Evolutionary conservation across 2,888 invertebrate species (phyloP).

Genomic region (Nebria salina): DNA sequence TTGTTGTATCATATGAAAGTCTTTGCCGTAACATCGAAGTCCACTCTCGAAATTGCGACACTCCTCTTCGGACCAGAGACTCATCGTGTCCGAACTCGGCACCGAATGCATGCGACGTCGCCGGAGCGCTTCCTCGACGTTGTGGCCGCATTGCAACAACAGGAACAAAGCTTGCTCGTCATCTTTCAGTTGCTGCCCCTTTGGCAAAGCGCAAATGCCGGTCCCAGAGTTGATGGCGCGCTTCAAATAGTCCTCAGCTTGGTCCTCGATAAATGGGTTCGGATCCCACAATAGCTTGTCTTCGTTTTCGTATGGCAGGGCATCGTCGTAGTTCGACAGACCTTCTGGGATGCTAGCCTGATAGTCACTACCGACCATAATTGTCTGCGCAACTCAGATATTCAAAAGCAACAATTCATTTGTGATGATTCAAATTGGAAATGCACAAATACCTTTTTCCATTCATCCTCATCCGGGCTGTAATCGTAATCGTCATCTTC

Average conservation of each 20-base stretch:
- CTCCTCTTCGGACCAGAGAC: constrained; percentile 97
- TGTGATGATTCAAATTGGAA: background rate
- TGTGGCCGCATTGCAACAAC: constrained; percentile 93
- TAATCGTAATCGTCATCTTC: constrained; percentile 86
- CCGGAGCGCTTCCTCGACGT: constrained; percentile 91
- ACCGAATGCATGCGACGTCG: constrained; percentile 76
- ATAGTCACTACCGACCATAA: constrained; percentile 94
- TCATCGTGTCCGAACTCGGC: constrained; percentile 77
- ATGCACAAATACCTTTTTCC: constrained; percentile 73
- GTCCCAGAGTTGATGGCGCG: constrained; percentile 63
- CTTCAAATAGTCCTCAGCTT: constrained; percentile 83
- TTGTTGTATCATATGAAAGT: constrained; percentile 93
- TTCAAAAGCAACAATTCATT: background rate
- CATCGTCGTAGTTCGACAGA: constrained; percentile 90
- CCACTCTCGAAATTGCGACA: constrained; percentile 97
- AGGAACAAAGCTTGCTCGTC: constrained; percentile 91
- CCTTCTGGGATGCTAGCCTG: constrained; percentile 95
- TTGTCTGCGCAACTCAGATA: constrained; percentile 67
- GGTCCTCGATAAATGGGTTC: constrained; percentile 73
- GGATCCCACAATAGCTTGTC: constrained; percentile 96
- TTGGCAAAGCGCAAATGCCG: constrained; percentile 69
- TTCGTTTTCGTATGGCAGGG: constrained; percentile 94
- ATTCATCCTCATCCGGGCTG: constrained; percentile 86
- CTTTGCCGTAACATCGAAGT: constrained; percentile 91
- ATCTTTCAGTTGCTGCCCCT: constrained; percentile 82